A percentile compares a stretch with the other conserved stretches of the same genome.
These are phyloP conservation scores for Antidorcas marsupialis DNA, from an alignment of 2,113 vertebrate species.

Conservation along the genomic window DNA sequence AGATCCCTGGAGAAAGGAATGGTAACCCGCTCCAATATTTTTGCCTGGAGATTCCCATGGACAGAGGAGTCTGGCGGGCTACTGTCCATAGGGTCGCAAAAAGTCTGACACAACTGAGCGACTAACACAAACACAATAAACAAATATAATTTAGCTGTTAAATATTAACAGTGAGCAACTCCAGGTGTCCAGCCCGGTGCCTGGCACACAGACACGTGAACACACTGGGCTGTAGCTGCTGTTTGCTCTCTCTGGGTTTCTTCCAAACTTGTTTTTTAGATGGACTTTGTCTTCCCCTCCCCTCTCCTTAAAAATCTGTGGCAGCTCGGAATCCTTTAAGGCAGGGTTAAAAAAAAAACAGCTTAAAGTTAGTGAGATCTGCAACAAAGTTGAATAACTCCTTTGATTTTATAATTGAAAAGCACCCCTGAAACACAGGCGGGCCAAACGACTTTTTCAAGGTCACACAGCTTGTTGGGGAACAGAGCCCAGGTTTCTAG, in stretches of 20 bases:
- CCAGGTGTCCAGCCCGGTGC: neutral
- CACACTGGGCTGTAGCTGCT: neutral
- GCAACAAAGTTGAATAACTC: neutral
- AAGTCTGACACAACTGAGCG: fast-evolving
- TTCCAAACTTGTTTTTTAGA: neutral
- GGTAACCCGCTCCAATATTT: neutral
- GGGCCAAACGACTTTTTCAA: neutral
- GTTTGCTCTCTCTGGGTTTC: neutral
- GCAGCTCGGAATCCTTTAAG: neutral
- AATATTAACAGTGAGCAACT: neutral
- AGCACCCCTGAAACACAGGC: neutral
- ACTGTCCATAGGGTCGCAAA: neutral
- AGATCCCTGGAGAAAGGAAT: neutral
- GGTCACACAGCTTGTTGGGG: neutral
- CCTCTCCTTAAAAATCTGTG: neutral
- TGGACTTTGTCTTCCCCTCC: neutral
- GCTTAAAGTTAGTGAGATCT: neutral
- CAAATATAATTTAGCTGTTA: neutral
- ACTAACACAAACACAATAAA: neutral
- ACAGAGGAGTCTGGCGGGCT: neutral
- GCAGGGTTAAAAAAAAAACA: neutral
- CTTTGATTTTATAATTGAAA: neutral
- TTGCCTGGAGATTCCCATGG: neutral
- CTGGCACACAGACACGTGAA: neutral
- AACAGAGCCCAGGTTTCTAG: neutral